Evolutionary conservation across 2,113 vertebrate species (phyloP).

Genomic region (Dendropsophus ebraccatus): DNA sequence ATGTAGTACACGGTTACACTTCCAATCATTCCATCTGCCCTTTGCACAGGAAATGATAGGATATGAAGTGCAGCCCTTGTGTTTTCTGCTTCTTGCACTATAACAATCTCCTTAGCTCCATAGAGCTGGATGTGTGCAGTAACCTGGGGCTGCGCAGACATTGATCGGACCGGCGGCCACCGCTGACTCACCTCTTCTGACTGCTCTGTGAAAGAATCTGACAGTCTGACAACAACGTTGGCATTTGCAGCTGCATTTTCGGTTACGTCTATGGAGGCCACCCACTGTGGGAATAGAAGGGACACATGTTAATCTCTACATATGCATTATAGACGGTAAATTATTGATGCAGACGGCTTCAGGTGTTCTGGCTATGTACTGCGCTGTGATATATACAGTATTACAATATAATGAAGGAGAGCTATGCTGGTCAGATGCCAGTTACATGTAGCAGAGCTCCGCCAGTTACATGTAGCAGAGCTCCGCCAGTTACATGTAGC

Average conservation of each 20-base stretch:
- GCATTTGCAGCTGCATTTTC: slow-evolving; percentile 87
- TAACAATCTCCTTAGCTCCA: neutral
- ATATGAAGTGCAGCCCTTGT: neutral
- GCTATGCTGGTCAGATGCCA: too few species aligned
- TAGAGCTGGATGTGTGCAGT: neutral
- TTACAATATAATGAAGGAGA: too few species aligned
- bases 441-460: too few species aligned
- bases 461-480: too few species aligned
- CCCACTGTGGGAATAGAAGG: slow-evolving; percentile 77
- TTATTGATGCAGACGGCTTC: too few species aligned
- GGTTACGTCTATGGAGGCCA: slow-evolving; percentile 85
- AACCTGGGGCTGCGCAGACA: neutral
- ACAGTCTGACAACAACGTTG: slow-evolving; percentile 81
- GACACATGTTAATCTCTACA: neutral
- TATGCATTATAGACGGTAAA: too few species aligned
- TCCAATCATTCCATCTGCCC: neutral
- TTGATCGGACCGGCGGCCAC: neutral
- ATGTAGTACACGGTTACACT: neutral
- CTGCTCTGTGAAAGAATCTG: slow-evolving; percentile 85
- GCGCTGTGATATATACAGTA: neutral
- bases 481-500: too few species aligned
- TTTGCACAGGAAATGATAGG: neutral
- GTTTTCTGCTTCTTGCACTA: neutral
- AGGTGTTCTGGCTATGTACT: too few species aligned
- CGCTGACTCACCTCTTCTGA: slow-evolving; percentile 83